Evolutionary conservation across 1,140 invertebrate genomes (phyloP).

Genomic region (Lithobius niger): DNA sequence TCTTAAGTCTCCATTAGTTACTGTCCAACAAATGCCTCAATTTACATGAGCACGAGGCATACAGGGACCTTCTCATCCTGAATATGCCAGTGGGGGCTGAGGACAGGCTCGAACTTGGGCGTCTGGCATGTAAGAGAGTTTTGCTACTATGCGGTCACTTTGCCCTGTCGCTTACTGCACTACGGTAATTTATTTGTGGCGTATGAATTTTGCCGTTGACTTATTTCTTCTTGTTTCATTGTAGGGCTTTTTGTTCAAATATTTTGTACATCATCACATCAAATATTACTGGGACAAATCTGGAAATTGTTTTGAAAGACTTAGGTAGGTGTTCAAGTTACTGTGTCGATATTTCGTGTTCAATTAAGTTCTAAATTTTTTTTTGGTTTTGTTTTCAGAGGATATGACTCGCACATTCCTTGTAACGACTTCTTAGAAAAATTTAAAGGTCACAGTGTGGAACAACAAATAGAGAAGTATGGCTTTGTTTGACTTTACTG

Average conservation of each 20-base stretch:
- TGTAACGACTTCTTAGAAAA: constrained; percentile 30
- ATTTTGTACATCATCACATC: constrained; percentile 25
- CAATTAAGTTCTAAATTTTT: constrained; percentile 4
- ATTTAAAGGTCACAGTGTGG: constrained; percentile 24
- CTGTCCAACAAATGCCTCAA: no score
- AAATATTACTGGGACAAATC: constrained; percentile 25
- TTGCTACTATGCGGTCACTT: no score
- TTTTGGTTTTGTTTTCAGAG: constrained; percentile 20
- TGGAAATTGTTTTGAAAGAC: constrained; percentile 18
- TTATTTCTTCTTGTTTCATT: background rate
- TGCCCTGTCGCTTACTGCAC: no score
- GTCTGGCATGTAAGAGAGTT: no score
- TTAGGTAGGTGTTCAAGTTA: no score
- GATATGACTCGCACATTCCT: constrained; percentile 27
- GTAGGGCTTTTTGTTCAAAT: constrained; percentile 17
- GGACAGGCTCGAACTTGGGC: no score
- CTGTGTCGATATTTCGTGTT: constrained; percentile 1
- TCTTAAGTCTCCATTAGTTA: no score
- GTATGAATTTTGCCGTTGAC: background rate
- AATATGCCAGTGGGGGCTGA: no score
- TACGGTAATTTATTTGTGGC: background rate
- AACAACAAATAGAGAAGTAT: constrained; percentile 28
- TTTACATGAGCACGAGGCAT: no score
- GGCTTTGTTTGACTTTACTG: constrained; percentile 4
- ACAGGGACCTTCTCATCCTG: no score